Evolutionary conservation across 2,797 vertebrate genomes (phyloP).

Genomic region (Acrossocheilus wenchowensis): DNA sequence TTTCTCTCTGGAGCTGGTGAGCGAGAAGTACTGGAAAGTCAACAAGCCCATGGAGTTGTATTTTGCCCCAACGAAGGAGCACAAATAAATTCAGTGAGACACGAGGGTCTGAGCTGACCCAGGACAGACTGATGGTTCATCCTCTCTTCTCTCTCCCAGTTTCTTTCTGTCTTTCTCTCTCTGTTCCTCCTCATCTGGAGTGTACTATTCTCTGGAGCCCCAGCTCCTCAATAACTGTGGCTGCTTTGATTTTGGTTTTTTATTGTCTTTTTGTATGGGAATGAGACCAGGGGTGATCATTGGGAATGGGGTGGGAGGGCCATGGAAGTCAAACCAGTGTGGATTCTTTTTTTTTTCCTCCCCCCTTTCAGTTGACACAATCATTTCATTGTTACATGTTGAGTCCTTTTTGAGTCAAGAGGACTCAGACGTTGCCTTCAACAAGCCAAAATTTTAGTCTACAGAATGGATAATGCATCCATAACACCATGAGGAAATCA

Average conservation of each 20-base stretch:
- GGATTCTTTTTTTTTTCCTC: conserved; percentile 31
- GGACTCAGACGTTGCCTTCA: conserved; percentile 45
- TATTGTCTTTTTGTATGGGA: conserved; percentile 57
- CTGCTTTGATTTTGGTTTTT: conserved; percentile 53
- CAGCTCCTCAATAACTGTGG: conserved; percentile 57
- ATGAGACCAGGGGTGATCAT: conserved; percentile 35
- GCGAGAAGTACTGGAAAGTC: conserved; percentile 99
- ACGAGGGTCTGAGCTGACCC: conserved; percentile 48
- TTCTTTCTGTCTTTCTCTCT: conserved; percentile 40
- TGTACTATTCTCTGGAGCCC: conserved; percentile 44
- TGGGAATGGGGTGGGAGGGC: conserved; percentile 34
- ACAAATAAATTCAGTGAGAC: conserved; percentile 83
- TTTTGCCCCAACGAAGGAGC: conserved; percentile 98
- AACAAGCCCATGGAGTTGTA: conserved; percentile 99
- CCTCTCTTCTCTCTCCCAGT: conserved; percentile 25
- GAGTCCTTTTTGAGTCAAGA: conserved; percentile 39
- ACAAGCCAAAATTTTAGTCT: conserved; percentile 37
- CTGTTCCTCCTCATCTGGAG: conserved; percentile 44
- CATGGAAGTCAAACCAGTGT: conserved; percentile 46
- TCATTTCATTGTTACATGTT: conserved; percentile 47
- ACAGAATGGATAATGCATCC: conserved; percentile 25
- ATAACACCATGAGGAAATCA: conserved; percentile 1
- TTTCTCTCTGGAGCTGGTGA: conserved; percentile 97
- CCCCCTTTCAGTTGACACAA: conserved; percentile 38
- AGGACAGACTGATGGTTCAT: conserved; percentile 57